Evolutionary conservation across 2,888 invertebrate species (phyloP), one percentile per base, ranked within the genome.

Genomic region (Tachina fera): DNA sequence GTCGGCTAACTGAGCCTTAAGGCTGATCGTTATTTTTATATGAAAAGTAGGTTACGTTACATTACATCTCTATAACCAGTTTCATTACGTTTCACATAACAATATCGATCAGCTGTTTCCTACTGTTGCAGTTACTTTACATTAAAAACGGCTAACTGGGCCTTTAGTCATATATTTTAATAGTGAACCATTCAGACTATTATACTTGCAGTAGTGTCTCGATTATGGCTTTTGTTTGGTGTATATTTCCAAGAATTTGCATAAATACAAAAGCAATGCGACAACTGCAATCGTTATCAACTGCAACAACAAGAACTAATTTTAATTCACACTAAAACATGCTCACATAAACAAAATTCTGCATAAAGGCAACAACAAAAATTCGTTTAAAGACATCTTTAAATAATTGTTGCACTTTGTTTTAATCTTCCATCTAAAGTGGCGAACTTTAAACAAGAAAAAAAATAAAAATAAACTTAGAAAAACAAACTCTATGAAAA

Each of bases 181-280:
- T 31, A 68, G 14, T 16, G 3, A 58, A 58, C 9, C 0, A 13
- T 13, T 10, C 56, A 9, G 13, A 14, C 22, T 22, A 0, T 45
- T 10, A 19, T 5, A 63, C n/a, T 19, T 53, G 56, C 71, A 67
- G n/a, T 75, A 19, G 45, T 22, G 49, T 63, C 68, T 53, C 67
- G 51, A 16, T 71, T 72, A 51, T 71, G 41, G 22, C 51, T 47
- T 22, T 19, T 49, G 67, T 10, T 45, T 79, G 41, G 60, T 72
- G 68, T 71, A 39, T 63, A 16, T 79, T 72, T 45, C 11, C n/a
- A 77, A 67, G 19, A 71, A 84, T 81, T 84, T 84, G 68, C 84
- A 84, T 84, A 81, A 84, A 68, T 74, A 56, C 76, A 77, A 83
- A 79, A 79, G 67, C 83, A 77, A 39, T 56, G 63, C 58, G 63